Conservation (phyloP, 2,113 vertebrate species). For the Megaptera novaeangliae region DNA sequence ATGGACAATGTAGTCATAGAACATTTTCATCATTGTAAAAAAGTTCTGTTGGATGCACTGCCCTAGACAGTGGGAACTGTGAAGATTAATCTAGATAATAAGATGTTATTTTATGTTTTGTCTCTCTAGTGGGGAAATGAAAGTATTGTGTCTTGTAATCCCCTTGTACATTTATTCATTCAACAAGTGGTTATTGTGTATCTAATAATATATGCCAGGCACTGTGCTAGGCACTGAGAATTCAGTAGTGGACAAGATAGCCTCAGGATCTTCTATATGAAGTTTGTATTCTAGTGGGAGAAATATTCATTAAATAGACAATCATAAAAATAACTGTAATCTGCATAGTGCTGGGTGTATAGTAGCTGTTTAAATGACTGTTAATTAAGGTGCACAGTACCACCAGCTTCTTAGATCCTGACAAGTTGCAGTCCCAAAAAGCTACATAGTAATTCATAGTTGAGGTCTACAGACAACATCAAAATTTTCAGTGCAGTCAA, state of each 20-base stretch:
- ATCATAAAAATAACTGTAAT: background rate
- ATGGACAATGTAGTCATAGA: background rate
- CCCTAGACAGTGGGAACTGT: background rate
- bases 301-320: background rate
- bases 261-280: background rate
- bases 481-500: conserved; percentile 7
- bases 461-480: background rate
- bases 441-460: background rate
- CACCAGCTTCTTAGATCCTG: background rate
- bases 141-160: background rate
- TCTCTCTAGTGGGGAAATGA: background rate
- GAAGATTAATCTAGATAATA: background rate
- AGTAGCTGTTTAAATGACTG: background rate
- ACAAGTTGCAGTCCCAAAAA: background rate
- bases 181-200: background rate
- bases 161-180: background rate
- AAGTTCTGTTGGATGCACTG: background rate
- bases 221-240: background rate
- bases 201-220: background rate
- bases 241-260: background rate
- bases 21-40: background rate
- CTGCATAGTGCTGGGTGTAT: background rate
- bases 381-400: background rate
- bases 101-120: background rate
- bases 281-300: background rate